Evolutionary conservation across 2,113 vertebrate species (phyloP), one percentile per base, ranked within the genome.

Genomic region (Tautogolabrus adspersus): DNA sequence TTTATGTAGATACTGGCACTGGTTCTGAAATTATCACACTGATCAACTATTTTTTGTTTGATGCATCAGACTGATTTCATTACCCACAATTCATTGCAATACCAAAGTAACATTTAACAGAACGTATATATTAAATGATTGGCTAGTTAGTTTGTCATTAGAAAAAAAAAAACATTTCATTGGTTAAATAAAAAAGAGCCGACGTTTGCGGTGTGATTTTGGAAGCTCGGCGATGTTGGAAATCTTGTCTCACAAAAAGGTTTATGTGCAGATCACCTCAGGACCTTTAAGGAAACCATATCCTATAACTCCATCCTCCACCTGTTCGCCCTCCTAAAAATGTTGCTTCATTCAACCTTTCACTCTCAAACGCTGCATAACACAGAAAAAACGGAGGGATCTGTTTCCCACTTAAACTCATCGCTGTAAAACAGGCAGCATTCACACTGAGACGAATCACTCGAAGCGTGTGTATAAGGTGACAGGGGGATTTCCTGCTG

Each of bases 401-500:
- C 72, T 12, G 61, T 80, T 88, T 86, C 66, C 40, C 79, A 77
- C 60, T 81, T 77, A 16, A 67, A 75, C 34, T 12, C 9, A 75
- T 88, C 66, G 46, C 64, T 61, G 71, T 66, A 21, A 76, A 82
- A 63, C 68, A 52, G 38, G 18, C 0, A 51, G 46, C 26, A n/a
- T 75, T 85, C 84, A 91, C 44, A 8, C 65, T 0, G 23, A 78
- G 66, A 61, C 77, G n/a, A 64, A 85, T 79, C 74, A 81, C 86
- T 85, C 46, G 61, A 19, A 85, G 81, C 82, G 16, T 38, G 59
- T 64, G 88, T 74, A 87, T 92, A 87, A 81, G 76, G 83, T 93
- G 79, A 89, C 91, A 44, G 90, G 91, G 90, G 79, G 91, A 89
- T 90, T 92, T 90, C 89, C 80, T 69, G 77, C 8, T 67, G 79